Evolutionary conservation across 2,113 vertebrate genomes (phyloP), one percentile per base, ranked within the genome.

Genomic region (Chaetura pelagica): DNA sequence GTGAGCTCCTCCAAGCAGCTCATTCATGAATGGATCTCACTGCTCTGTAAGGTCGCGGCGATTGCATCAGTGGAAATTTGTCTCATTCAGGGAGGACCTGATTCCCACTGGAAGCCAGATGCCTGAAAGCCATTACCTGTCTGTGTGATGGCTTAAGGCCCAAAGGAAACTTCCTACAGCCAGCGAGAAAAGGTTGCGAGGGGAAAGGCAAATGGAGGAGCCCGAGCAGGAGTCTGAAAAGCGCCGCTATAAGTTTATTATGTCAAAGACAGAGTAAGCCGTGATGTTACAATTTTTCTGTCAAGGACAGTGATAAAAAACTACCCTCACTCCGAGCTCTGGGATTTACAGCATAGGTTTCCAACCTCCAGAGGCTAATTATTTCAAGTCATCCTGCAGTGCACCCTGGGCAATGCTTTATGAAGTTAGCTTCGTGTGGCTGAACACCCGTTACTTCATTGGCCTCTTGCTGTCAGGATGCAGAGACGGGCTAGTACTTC

Each of bases 321-420:
- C 90, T 91, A 52, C 75, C 85, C 69, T 86, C 84, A 83, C 83
- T 84, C 92, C 10, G 32, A 93, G 91, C 95, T 93, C 71, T 82
- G 94, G 93, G 97, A 97, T 91, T 97, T 92, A 94, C 61, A 49
- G 92, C 84, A 84, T 71, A 94, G 95, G 95, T 97, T 96, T 95
- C 92, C 96, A 96, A 93, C 87, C 96, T 97, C 96, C 76, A 96
- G 97, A 95, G 95, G 97, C 97, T 97, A 96, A 97, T 98, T 97
- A 98, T 96, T 96, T 97, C 94, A 86, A 97, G 96, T 92, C 92
- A 81, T 95, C 96, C 76, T 96, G 95, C 96, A 88, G 95, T 88
- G 95, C 89, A 95, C 95, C 92, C 93, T 95, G 97, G 97, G 93
- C 95, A 93, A 96, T 94, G 89, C 95, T 96, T 97, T 96, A 95